Percentiles rank a stretch among this genome's conserved stretches.
Conservation (phyloP, 2,113 vertebrate species). For the Fulica atra region DNA sequence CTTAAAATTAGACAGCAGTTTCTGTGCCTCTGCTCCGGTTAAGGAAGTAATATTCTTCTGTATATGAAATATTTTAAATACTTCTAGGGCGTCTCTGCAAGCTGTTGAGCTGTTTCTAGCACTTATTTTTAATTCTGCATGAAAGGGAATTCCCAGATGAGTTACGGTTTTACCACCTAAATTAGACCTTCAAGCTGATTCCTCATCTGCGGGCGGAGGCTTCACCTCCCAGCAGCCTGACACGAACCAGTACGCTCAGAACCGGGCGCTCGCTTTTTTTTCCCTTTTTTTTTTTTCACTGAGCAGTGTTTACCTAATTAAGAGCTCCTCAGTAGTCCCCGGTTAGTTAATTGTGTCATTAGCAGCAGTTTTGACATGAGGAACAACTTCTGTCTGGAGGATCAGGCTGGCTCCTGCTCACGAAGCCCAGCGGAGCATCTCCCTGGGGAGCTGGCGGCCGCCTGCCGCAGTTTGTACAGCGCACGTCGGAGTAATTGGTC, state of each 20-base stretch:
- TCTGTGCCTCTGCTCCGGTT: not conserved
- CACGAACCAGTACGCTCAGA: constrained; percentile 37
- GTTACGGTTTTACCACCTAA: constrained; percentile 24
- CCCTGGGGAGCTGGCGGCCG: constrained; percentile 50
- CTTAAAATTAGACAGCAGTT: not conserved
- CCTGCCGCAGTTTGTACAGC: constrained; percentile 47
- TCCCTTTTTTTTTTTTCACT: not conserved
- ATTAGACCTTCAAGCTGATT: not conserved
- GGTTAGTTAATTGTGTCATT: constrained; percentile 80
- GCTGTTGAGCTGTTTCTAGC: not conserved
- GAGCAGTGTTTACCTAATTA: constrained; percentile 81
- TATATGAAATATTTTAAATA: not conserved
- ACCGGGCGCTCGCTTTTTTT: not conserved
- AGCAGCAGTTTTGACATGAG: constrained; percentile 77
- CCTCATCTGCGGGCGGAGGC: not conserved
- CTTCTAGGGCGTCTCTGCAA: not conserved
- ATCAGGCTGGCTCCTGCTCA: constrained; percentile 16
- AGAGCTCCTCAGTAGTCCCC: constrained; percentile 75
- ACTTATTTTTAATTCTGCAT: not conserved
- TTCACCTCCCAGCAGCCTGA: constrained; percentile 55
- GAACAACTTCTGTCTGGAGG: constrained; percentile 64
- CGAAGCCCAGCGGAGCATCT: constrained; percentile 49
- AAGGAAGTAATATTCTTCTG: not conserved
- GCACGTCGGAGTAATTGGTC: constrained; percentile 86
- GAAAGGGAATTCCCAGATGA: constrained; percentile 37